Evolutionary conservation across 2,113 vertebrate species (phyloP), one percentile per base, ranked within the genome.

Genomic region (Phalacrocorax pelagicus): DNA sequence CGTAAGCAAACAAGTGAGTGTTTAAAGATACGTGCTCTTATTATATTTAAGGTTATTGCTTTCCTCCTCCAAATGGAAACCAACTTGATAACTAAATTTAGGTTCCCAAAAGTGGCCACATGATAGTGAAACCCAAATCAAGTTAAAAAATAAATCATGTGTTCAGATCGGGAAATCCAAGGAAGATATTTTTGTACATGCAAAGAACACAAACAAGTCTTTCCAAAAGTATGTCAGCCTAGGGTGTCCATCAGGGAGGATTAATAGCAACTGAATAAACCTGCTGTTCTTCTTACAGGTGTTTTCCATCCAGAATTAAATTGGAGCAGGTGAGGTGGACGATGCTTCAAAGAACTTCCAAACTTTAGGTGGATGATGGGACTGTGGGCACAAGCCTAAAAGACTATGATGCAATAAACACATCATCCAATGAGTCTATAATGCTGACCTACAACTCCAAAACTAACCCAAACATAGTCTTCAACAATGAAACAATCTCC

Each of bases 311-410:
- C 84, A 92, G 78, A 71, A 90, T 20, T 69, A 72, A 75, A 67
- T 32, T 27, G 44, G 26, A 91, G 59, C 8, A 47, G 38, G 26
- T 51, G 13, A 91, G 84, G 73, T 3, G 26, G 73, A 27, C 4
- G 3, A 29, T 71, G n/a, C 52, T 62, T 94, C 81, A 89, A 74
- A 95, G 47, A 29, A 57, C 38, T 78, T 88, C 63, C 69, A 81
- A 32, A 70, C n/a, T 36, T 42, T 18, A 70, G 15, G 26, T 5
- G 4, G 36, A 73, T 10, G 3, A 44, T 5, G 38, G 36, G 15
- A 73, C 14, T 36, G 34, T 15, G 22, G 22, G 32, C 32, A 80
- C 57, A 95, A 92, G 63, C 8, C 42, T 92, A 82, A 34, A 30
- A 54, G 34, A 7, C 57, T 38, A 51, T 32, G 72, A 70, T 8